Base-by-base conservation (phyloP, 2,113 vertebrate species). In the Cavia porcellus region DNA sequence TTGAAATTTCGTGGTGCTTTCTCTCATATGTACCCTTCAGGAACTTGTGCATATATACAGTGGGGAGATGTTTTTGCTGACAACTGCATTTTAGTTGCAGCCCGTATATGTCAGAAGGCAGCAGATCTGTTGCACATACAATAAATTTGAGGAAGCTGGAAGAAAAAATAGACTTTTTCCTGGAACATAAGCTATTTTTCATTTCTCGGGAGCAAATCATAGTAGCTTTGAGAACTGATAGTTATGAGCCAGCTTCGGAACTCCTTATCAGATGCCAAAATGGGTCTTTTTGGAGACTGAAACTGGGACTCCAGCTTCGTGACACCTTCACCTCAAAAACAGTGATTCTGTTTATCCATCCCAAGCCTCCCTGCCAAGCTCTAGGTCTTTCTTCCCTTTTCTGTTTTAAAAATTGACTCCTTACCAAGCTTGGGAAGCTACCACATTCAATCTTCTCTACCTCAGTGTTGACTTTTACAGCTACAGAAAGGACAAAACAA, bases 81-180 rank as follows among this genome's bases (percentile, higher is more conserved):
- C 14, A 95, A 94, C 42, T 98, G 98, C 66, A 86, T 94, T 84
- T 86, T 98, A 59, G 28, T 0, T 68, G 97, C 97, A 17, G 95
- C 80, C 79, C 89, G 86, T 52, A 84, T 97, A 57, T 98, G 98
- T 52, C 96, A 98, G 91, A 98, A 87, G 97, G 82, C 52, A 38
- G 97, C 94, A 0, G 62, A 68, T n/a, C 28, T 89, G 3, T 4
- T 85, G 61, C 57, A 1, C 83, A n/a, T 42, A 30, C 32, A 42
- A 15, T 92, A 82, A 96, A 62, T 52, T n/a, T 17, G 61, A 96
- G 92, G n/a, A 12, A 14, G 28, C 50, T 62, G 22, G n/a, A 92
- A 64, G 64, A 45, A 80, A 61, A 84, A 45, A 38, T 52, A 8
- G 52, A 72, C 55, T 62, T 42, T 50, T 50, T 62, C 42, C 47